A percentile compares a stretch with the other conserved stretches of the same genome.
phyloP scores from a whole-genome alignment of 2,888 invertebrate species.

The Rhodophaea formosa region DNA sequence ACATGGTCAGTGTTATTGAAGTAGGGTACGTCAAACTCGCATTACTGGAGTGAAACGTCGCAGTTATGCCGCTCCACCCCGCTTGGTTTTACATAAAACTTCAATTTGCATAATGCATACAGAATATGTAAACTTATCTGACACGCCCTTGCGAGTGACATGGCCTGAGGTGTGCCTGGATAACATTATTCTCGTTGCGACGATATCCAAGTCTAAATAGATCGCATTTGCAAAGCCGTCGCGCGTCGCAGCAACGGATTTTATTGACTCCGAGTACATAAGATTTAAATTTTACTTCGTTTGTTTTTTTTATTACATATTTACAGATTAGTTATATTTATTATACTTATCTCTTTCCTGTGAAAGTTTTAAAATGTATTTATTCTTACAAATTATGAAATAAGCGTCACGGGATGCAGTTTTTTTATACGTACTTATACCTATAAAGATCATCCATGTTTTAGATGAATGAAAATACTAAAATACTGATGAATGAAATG shows the following conservation, averaged over 20 bases:
- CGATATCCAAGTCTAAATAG: constrained; percentile 75
- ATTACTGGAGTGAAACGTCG: constrained; percentile 19
- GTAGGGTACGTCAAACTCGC: constrained; percentile 7
- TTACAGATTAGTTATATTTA: neutral
- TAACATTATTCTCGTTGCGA: constrained; percentile 74
- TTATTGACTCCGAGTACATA: constrained; percentile 49
- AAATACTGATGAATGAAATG: neutral
- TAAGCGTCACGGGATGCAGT: no score
- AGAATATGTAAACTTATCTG: constrained; percentile 78
- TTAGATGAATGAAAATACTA: no score
- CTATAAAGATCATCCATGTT: no score
- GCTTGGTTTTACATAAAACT: constrained; percentile 74
- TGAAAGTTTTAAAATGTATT: no score
- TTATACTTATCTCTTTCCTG: no score
- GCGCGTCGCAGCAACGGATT: constrained; percentile 41
- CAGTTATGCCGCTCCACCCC: constrained; percentile 33
- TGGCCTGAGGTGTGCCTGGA: constrained; percentile 73
- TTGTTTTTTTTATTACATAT: constrained; percentile 32
- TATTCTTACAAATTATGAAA: no score
- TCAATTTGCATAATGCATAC: constrained; percentile 80
- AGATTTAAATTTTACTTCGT: constrained; percentile 37
- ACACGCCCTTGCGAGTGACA: constrained; percentile 77
- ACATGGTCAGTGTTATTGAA: constrained; percentile 11
- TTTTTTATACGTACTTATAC: no score
- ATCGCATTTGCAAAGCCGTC: constrained; percentile 67